phyloP scores from a whole-genome alignment of 2,797 vertebrate genomes.

The Characodon lateralis region DNA sequence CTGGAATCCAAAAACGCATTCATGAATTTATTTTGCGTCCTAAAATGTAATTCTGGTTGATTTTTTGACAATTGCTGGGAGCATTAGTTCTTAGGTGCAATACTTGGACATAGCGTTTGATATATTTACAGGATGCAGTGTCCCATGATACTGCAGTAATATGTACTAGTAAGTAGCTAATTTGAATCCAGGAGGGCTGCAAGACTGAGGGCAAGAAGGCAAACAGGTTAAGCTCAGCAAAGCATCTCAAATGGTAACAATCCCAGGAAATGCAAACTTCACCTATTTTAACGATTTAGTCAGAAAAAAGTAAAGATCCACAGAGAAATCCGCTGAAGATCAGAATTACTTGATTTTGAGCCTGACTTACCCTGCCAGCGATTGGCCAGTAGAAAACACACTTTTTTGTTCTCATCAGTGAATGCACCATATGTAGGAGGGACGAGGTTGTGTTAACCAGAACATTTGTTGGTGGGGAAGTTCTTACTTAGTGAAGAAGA shows the following conservation, averaged over 20 bases:
- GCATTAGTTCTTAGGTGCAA: constrained; percentile 20
- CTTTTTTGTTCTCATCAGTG: background rate
- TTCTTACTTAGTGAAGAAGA: background rate
- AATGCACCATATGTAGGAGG: background rate
- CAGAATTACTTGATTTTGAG: background rate
- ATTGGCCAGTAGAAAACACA: background rate
- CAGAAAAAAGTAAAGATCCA: background rate
- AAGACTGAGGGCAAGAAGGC: constrained; percentile 9
- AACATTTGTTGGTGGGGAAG: background rate
- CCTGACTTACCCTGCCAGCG: background rate
- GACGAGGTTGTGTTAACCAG: background rate
- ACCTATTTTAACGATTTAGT: constrained; percentile 12
- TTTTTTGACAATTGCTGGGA: constrained; percentile 20
- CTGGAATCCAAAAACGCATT: constrained; percentile 27
- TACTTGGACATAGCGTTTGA: constrained; percentile 24
- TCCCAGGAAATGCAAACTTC: constrained; percentile 35
- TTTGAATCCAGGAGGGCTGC: constrained; percentile 18
- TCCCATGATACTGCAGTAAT: constrained; percentile 14
- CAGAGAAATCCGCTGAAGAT: background rate
- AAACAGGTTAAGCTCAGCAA: constrained; percentile 19
- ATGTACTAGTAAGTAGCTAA: constrained; percentile 5
- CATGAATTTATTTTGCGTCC: constrained; percentile 2
- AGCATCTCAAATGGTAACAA: constrained; percentile 26
- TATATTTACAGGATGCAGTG: constrained; percentile 15
- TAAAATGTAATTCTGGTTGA: constrained; percentile 9